Percentiles rank a stretch among this genome's conserved stretches.
Evolutionary conservation across 2,113 vertebrate genomes (phyloP).

Genomic region (Trematocara macrostoma): DNA sequence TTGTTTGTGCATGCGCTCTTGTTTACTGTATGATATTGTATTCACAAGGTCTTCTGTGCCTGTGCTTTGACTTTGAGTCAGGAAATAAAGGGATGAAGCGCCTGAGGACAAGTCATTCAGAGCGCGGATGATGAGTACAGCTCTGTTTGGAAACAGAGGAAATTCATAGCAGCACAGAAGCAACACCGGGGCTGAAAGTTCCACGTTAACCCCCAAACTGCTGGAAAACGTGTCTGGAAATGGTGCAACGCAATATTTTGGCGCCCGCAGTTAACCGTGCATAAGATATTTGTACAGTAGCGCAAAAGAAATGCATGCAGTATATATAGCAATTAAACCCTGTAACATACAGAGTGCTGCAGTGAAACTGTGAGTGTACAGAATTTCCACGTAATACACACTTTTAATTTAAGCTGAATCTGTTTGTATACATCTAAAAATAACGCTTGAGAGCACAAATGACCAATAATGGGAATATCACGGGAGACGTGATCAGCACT

Average conservation of each 20-base stretch:
- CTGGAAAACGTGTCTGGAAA: neutral
- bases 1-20: neutral
- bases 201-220: neutral
- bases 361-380: neutral
- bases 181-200: neutral
- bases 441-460: neutral
- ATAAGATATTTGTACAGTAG: neutral
- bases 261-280: neutral
- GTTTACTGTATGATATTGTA: slow-evolving; percentile 16
- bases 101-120: slow-evolving; percentile 56
- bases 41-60: slow-evolving; percentile 44
- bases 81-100: slow-evolving; percentile 38
- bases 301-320: neutral
- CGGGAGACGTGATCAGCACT: neutral
- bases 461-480: neutral
- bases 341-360: neutral
- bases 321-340: neutral
- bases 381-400: neutral
- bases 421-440: neutral
- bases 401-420: neutral
- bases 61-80: slow-evolving; percentile 50
- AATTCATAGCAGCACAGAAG: neutral
- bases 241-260: neutral
- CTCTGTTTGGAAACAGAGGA: slow-evolving; percentile 33
- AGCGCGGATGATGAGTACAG: slow-evolving; percentile 31